Percentiles rank a stretch among this genome's conserved stretches.
These are phyloP conservation scores for Physella acuta DNA, from an alignment of 1,140 invertebrate genomes.

Conservation along the genomic window DNA sequence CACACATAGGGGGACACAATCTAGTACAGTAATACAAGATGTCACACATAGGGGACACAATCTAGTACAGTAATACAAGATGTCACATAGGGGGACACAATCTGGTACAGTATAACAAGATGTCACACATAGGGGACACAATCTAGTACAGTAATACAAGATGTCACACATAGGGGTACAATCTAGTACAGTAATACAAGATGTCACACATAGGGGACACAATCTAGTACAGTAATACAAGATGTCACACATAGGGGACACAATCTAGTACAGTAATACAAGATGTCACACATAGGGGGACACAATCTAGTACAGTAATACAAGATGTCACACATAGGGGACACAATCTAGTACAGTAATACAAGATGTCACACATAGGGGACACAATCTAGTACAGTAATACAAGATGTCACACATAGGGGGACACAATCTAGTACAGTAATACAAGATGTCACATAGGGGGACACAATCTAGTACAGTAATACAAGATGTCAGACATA, in stretches of 20 bases:
- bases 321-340: conserved; percentile 57
- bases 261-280: conserved; percentile 35
- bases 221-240: conserved; percentile 35
- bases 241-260: conserved; percentile 59
- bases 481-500: too few species aligned
- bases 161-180: too few species aligned
- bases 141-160: conserved; percentile 36
- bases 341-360: conserved; percentile 42
- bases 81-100: too few species aligned
- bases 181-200: conserved; percentile 38
- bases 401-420: conserved; percentile 57
- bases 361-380: conserved; percentile 57
- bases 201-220: conserved; percentile 58
- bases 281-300: conserved; percentile 59
- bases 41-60: conserved; percentile 57
- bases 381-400: conserved; percentile 42
- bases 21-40: conserved; percentile 39
- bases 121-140: conserved; percentile 58
- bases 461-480: conserved; percentile 45
- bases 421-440: conserved; percentile 46
- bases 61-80: conserved; percentile 33
- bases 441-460: too few species aligned
- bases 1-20: conserved; percentile 56
- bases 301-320: conserved; percentile 40
- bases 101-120: conserved; percentile 45